phyloP scores from a whole-genome alignment of 2,797 vertebrate genomes.

The Pangasius krempfi region DNA sequence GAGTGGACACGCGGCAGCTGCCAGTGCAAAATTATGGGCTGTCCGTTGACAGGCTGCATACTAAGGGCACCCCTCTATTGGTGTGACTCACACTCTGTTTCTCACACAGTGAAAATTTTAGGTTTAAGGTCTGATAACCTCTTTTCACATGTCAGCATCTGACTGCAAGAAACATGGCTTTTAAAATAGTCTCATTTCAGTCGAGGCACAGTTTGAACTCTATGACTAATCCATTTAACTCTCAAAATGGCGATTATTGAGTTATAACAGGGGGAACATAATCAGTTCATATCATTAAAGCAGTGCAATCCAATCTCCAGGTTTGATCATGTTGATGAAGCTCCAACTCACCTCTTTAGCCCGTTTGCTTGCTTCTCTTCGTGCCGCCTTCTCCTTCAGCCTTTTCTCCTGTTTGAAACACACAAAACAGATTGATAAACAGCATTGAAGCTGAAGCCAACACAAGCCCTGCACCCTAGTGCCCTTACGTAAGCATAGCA shows the following conservation, averaged over 20 bases:
- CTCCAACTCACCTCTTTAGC: slow-evolving; percentile 58
- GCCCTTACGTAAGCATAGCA: slow-evolving; percentile 26
- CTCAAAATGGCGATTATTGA: neutral
- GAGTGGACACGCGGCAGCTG: slow-evolving; percentile 53
- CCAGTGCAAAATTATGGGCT: slow-evolving; percentile 36
- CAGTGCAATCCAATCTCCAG: neutral
- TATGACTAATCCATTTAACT: neutral
- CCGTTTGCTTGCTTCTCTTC: slow-evolving; percentile 56
- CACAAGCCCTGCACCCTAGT: neutral
- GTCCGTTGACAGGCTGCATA: slow-evolving; percentile 34
- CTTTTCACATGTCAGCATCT: neutral
- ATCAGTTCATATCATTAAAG: neutral
- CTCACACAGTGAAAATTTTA: neutral
- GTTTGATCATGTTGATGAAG: neutral
- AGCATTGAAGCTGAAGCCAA: slow-evolving; percentile 17
- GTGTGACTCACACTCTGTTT: neutral
- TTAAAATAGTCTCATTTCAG: neutral
- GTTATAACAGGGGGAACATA: neutral
- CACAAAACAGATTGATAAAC: slow-evolving; percentile 41
- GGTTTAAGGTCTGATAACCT: neutral
- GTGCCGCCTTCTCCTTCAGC: slow-evolving; percentile 62
- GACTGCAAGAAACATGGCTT: neutral
- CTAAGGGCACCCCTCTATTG: neutral
- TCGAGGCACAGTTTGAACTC: neutral
- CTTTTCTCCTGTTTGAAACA: slow-evolving; percentile 60